Evolutionary conservation across 2,797 vertebrate species (phyloP).

Genomic region (Buceros bicornis): DNA sequence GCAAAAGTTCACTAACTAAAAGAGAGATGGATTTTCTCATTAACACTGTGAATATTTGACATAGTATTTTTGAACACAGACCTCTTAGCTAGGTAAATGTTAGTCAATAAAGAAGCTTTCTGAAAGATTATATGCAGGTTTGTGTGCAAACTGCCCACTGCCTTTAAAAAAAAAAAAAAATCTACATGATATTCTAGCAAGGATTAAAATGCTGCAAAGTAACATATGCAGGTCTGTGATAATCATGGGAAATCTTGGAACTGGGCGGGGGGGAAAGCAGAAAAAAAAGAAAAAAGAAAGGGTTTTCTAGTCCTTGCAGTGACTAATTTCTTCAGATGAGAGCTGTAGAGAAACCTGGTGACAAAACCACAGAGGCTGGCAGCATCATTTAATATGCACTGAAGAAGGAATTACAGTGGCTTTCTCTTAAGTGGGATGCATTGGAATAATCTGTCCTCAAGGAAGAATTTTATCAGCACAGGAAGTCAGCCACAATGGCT

Average conservation of each 20-base stretch:
- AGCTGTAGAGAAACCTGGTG: not conserved
- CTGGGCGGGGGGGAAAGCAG: not conserved
- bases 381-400: not conserved
- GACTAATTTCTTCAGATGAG: not conserved
- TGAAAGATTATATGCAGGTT: not conserved
- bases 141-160: not conserved
- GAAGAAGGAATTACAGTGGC: not conserved
- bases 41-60: conserved; percentile 47
- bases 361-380: not conserved
- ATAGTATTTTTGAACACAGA: conserved; percentile 14
- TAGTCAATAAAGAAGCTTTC: conserved; percentile 43
- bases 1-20: not conserved
- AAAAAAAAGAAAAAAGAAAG: not conserved
- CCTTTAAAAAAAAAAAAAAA: not conserved
- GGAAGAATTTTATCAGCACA: not conserved
- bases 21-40: conserved; percentile 41
- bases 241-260: not conserved
- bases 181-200: not conserved
- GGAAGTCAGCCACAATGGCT: not conserved
- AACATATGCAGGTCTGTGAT: not conserved
- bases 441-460: not conserved
- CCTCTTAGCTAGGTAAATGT: conserved; percentile 7
- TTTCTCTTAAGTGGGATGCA: not conserved
- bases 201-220: not conserved
- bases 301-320: accelerated